phyloP scores from a whole-genome alignment of 1,140 invertebrate genomes.

The Heterodera carotae region DNA sequence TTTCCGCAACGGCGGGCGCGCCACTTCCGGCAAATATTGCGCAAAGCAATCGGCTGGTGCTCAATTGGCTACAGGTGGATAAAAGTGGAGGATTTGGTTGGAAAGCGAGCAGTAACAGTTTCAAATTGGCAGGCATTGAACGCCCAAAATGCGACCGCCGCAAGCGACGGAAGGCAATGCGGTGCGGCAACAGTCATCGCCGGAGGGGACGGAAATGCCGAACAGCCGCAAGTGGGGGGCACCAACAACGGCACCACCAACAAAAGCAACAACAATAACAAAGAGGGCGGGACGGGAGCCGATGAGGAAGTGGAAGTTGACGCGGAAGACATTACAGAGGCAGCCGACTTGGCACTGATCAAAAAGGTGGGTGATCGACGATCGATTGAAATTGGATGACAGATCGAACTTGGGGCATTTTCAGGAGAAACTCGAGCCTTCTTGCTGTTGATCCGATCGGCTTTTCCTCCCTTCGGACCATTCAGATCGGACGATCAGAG shows the following conservation, averaged over 20 bases:
- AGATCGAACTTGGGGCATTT: background rate
- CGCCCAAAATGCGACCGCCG: conserved; percentile 27
- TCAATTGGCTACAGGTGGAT: conserved; percentile 64
- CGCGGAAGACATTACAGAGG: conserved; percentile 26
- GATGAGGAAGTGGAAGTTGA: conserved; percentile 14
- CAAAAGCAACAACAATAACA: too few species aligned
- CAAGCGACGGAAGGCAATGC: conserved; percentile 51
- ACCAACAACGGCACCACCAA: background rate
- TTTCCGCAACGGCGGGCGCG: conserved; percentile 5
- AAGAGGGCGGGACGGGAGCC: background rate
- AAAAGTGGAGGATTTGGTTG: background rate
- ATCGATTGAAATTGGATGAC: too few species aligned
- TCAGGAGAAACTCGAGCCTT: background rate
- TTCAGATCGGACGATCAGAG: too few species aligned
- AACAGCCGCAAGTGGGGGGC: background rate
- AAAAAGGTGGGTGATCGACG: conserved; percentile 22
- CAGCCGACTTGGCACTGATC: conserved; percentile 25
- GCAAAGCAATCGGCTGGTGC: conserved; percentile 61
- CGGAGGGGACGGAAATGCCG: conserved; percentile 53
- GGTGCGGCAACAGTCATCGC: conserved; percentile 26
- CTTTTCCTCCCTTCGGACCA: background rate
- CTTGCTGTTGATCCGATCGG: background rate
- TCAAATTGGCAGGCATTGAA: conserved; percentile 53
- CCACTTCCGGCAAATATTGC: conserved; percentile 47
- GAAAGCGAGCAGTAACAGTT: background rate